These are phyloP conservation scores for Papilio glaucus DNA, from an alignment of 1,140 invertebrate genomes.

Conservation along the genomic window DNA sequence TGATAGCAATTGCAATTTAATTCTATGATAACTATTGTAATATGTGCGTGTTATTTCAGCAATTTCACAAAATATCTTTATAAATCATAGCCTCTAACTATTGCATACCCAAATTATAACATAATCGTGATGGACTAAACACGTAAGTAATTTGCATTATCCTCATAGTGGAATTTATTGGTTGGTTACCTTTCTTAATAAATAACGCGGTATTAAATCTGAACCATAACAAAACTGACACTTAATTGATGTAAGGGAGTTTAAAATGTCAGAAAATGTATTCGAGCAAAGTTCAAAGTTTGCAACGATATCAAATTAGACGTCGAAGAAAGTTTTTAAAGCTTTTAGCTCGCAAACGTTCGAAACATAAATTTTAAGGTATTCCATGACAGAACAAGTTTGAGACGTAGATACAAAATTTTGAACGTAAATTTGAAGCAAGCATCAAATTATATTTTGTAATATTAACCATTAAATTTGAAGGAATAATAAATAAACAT, in stretches of 20 bases:
- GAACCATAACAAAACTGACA: slow-evolving; percentile 3
- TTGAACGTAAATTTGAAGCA: neutral
- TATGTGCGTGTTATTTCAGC: no score
- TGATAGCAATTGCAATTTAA: no score
- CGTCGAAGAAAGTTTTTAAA: slow-evolving; percentile 21
- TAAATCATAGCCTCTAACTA: no score
- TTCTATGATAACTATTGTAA: no score
- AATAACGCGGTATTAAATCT: neutral
- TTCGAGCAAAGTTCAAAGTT: slow-evolving; percentile 16
- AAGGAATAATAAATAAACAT: neutral
- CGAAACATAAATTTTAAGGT: slow-evolving; percentile 16
- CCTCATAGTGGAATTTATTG: neutral
- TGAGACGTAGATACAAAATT: slow-evolving; percentile 10
- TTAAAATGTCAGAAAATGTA: slow-evolving; percentile 11
- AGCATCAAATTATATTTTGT: neutral
- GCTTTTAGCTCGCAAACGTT: slow-evolving; percentile 12
- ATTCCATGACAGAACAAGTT: slow-evolving; percentile 16
- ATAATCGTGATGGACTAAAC: no score
- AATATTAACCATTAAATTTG: neutral
- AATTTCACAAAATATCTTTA: no score
- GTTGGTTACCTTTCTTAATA: neutral
- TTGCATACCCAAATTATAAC: no score
- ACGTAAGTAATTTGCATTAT: no score
- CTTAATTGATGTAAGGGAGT: slow-evolving; percentile 15
- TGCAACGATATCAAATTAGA: slow-evolving; percentile 25